Base-by-base conservation (phyloP, 35 echinoderm and acorn worm species). In the Lytechinus pictus region DNA sequence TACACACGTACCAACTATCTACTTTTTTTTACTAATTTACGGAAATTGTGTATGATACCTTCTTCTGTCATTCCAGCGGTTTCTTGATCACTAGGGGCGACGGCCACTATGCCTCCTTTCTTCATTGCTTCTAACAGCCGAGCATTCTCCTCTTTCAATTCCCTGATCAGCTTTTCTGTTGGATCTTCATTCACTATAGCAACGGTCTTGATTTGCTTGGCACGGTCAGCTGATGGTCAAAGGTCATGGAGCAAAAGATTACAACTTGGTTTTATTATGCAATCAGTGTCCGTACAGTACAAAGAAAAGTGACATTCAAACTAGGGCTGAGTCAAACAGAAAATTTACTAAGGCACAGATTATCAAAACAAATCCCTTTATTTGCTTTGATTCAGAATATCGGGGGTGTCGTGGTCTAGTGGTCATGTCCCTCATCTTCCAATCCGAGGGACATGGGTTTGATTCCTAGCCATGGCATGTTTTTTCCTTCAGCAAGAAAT, bases 181-280 rank as follows among this genome's bases (percentile, higher is more conserved):
- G 98, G 98, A 79, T 99, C 98, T 57, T 99, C 98, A 72, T 99
- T 99, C 19, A 99, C 98, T 5, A 98, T 95, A 28, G 98, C 98
- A 52, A 87, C 86, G 14, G 97, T 99, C 96, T 99, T 99, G 96
- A 99, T 99, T 94, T 99, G 98, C 86, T 99, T 99, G 51, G 98
- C 98, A 94, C 98, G 95, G 29, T 99, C 98, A 95, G 98, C 98
- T 99, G 92, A 14, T 92, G n/a, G 88, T 44, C 27, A 52, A 54
- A 44, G 13, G n/a, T 52, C 13, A 33, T 51, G 52, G 8, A 54
- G 9, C 24, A 52, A 54, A 52, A 9, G 88, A 54, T 52, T 79
- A 79, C n/a, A 24, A 79, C 21, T 24, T 6, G 21, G 21, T 79
- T 79, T 24, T 79, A 71, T 71, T 0, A 79, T 24, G n/a, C 66